Conservation (phyloP, 2,888 invertebrate species). For the Rhimphoctona megacephalus region DNA sequence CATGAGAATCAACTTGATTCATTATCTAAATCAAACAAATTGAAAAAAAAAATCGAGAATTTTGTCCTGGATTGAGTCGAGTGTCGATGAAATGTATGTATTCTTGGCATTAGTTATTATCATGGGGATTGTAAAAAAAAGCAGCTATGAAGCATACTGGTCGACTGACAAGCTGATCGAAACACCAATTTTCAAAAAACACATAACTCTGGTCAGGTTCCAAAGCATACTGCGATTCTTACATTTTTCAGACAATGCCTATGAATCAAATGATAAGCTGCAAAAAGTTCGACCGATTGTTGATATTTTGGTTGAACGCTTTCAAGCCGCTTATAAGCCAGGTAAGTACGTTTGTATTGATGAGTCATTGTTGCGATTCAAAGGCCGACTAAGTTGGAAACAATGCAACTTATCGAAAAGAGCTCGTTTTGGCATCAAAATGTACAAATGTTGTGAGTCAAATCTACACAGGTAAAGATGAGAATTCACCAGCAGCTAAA, state of each 20-base stretch:
- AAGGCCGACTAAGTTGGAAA: slow-evolving; percentile 38
- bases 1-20: slow-evolving; percentile 37
- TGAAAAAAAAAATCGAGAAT: too few relatives aligned
- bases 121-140: slow-evolving; percentile 46
- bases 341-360: slow-evolving; percentile 25
- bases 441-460: slow-evolving; percentile 1
- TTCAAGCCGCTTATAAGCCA: slow-evolving; percentile 29
- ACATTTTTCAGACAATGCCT: slow-evolving; percentile 43
- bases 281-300: slow-evolving; percentile 41
- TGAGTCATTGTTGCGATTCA: slow-evolving; percentile 28
- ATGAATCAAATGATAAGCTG: slow-evolving; percentile 26
- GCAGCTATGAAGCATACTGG: slow-evolving; percentile 33
- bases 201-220: slow-evolving; percentile 29
- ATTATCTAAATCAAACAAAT: too few relatives aligned
- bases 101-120: slow-evolving; percentile 30
- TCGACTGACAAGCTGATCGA: slow-evolving; percentile 32
- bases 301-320: slow-evolving; percentile 24
- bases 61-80: too few relatives aligned
- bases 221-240: slow-evolving; percentile 34
- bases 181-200: slow-evolving; percentile 28
- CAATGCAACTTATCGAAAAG: too few relatives aligned
- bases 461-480: slow-evolving; percentile 16
- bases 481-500: background rate
- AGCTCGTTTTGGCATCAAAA: slow-evolving; percentile 35
- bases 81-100: slow-evolving; percentile 33